phyloP scores from a whole-genome alignment of 2,888 invertebrate genomes.

The Lymantria monacha region DNA sequence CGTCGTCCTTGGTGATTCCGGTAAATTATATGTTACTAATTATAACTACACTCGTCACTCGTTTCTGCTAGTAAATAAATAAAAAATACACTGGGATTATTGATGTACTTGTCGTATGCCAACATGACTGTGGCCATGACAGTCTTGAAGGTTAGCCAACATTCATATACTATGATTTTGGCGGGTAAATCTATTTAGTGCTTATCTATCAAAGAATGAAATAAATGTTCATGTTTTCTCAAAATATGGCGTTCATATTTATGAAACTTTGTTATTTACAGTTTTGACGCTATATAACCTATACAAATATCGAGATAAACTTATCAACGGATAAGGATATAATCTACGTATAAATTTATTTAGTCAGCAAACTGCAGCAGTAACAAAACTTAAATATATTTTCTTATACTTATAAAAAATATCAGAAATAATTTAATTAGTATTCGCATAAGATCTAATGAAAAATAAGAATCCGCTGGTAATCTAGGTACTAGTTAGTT shows the following conservation, averaged over 20 bases:
- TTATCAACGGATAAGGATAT: no score
- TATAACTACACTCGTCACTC: slow-evolving; percentile 37
- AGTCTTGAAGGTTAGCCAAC: slow-evolving; percentile 57
- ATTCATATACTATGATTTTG: slow-evolving; percentile 28
- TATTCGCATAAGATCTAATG: no score
- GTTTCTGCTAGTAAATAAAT: slow-evolving; percentile 16
- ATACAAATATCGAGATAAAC: no score
- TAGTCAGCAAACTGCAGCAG: no score
- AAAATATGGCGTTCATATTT: background rate
- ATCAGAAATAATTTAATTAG: no score
- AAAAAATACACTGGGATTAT: slow-evolving; percentile 31
- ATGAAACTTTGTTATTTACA: no score
- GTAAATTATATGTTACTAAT: slow-evolving; percentile 68
- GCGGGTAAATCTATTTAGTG: slow-evolving; percentile 33
- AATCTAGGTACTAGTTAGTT: no score
- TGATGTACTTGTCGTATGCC: slow-evolving; percentile 49
- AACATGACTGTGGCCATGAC: slow-evolving; percentile 63
- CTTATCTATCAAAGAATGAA: background rate
- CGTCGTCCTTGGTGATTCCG: slow-evolving; percentile 95
- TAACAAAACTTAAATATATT: no score
- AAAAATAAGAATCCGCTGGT: no score
- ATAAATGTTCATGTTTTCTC: background rate
- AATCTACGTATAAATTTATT: no score
- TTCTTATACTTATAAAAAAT: no score
- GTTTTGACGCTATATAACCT: no score